Conservation (phyloP, 2,113 vertebrate genomes). For the Cichladusa arquata region DNA sequence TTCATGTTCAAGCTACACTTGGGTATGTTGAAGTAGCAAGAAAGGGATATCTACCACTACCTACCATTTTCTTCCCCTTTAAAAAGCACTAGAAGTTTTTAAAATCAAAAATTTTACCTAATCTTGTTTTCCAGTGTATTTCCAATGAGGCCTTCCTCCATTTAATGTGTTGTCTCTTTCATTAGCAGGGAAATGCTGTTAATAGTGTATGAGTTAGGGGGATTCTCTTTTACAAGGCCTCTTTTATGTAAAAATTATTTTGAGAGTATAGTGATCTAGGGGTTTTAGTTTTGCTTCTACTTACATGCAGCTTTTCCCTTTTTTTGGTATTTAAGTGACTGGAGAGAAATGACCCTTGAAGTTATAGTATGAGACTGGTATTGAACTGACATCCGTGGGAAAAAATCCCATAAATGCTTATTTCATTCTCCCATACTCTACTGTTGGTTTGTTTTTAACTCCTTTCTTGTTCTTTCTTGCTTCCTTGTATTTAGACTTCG, state of each 20-base stretch:
- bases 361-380: slow-evolving; percentile 67
- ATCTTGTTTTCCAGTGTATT: not conserved
- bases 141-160: not conserved
- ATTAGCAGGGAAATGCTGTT: not conserved
- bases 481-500: slow-evolving; percentile 72
- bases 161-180: not conserved
- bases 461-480: not conserved
- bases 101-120: not conserved
- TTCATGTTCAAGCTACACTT: not conserved
- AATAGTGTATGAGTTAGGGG: not conserved
- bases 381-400: slow-evolving; percentile 63
- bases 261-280: slow-evolving; percentile 40
- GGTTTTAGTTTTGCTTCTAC: slow-evolving; percentile 18
- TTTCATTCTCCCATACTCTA: slow-evolving; percentile 36
- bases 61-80: not conserved
- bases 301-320: slow-evolving; percentile 38
- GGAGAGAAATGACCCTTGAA: slow-evolving; percentile 74
- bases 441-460: not conserved
- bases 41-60: not conserved
- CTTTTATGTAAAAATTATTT: slow-evolving; percentile 55
- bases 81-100: not conserved
- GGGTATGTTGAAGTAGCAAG: not conserved
- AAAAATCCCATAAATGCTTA: slow-evolving; percentile 30
- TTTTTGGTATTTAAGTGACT: slow-evolving; percentile 68
- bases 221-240: slow-evolving; percentile 3